Conservation (phyloP, 2,888 invertebrate species). For the Tigriopus californicus region DNA sequence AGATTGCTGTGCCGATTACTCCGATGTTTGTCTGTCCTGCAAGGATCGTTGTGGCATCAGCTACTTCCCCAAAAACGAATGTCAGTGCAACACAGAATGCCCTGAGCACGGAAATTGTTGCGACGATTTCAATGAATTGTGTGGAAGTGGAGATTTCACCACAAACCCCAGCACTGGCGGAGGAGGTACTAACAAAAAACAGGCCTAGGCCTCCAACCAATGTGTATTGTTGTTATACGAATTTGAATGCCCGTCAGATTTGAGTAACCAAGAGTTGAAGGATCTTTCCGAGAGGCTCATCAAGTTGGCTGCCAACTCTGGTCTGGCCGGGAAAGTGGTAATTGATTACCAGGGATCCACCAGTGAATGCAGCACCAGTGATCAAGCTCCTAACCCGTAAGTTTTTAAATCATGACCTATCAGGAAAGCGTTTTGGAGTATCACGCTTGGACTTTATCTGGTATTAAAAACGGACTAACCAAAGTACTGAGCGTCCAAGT, state of each 20-base stretch:
- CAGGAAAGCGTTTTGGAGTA: too few species aligned
- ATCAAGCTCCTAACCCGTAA: constrained; percentile 58
- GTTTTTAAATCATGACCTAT: too few species aligned
- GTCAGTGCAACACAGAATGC: background rate
- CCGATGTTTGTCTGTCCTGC: background rate
- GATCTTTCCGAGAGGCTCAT: background rate
- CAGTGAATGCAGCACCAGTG: constrained; percentile 42
- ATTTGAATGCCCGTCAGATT: background rate
- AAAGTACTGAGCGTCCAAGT: too few species aligned
- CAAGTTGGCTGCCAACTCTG: constrained; percentile 23
- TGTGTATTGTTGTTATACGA: too few species aligned
- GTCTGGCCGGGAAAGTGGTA: constrained; percentile 41
- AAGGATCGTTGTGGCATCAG: background rate
- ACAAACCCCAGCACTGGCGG: background rate
- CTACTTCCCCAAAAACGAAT: background rate
- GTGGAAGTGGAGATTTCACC: background rate
- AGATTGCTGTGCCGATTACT: constrained; percentile 1
- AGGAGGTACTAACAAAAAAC: background rate
- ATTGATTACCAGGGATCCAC: constrained; percentile 56
- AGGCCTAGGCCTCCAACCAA: too few species aligned
- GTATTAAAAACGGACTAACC: too few species aligned
- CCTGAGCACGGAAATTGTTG: background rate
- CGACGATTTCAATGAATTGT: background rate
- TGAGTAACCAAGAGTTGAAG: background rate
- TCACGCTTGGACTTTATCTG: too few species aligned